These are phyloP conservation scores for Caenorhabditis wallacei DNA, from an alignment of 2,888 invertebrate species.

Conservation along the genomic window DNA sequence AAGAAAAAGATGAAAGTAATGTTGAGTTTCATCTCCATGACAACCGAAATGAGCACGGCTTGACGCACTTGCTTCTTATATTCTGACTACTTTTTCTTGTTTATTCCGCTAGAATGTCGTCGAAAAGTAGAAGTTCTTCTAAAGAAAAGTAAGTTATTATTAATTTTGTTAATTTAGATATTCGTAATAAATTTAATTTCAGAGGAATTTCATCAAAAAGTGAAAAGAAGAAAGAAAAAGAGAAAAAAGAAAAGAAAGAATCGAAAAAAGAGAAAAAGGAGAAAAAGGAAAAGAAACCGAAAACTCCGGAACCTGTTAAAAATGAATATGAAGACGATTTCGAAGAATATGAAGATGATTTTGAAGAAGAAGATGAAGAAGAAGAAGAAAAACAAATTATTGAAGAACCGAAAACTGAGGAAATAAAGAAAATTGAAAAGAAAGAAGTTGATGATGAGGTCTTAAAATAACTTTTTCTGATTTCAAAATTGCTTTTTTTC, in stretches of 20 bases:
- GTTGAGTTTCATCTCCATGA: conserved; percentile 38
- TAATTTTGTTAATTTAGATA: neutral
- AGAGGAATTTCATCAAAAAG: conserved; percentile 17
- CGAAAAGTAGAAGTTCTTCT: conserved; percentile 46
- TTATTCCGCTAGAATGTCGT: conserved; percentile 22
- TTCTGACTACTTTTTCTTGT: neutral
- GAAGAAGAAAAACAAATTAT: neutral
- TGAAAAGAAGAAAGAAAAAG: conserved; percentile 28
- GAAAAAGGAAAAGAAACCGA: conserved; percentile 48
- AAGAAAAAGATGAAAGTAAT: too few relatives aligned
- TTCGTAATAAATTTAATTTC: neutral
- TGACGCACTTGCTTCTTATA: neutral
- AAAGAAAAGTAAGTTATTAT: conserved; percentile 54
- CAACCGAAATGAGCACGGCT: conserved; percentile 15
- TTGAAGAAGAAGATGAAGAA: conserved; percentile 52
- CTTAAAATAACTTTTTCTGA: neutral
- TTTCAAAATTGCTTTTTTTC: neutral
- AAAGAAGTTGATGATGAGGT: conserved; percentile 6
- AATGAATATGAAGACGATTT: conserved; percentile 60
- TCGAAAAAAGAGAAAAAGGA: conserved; percentile 28
- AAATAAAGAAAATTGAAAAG: conserved; percentile 22
- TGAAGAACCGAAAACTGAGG: conserved; percentile 18
- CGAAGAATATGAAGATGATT: conserved; percentile 64
- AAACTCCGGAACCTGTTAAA: conserved; percentile 35
- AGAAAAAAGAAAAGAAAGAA: conserved; percentile 3